Evolutionary conservation across 2,888 invertebrate species (phyloP).

Genomic region (Stegophylla sp.): DNA sequence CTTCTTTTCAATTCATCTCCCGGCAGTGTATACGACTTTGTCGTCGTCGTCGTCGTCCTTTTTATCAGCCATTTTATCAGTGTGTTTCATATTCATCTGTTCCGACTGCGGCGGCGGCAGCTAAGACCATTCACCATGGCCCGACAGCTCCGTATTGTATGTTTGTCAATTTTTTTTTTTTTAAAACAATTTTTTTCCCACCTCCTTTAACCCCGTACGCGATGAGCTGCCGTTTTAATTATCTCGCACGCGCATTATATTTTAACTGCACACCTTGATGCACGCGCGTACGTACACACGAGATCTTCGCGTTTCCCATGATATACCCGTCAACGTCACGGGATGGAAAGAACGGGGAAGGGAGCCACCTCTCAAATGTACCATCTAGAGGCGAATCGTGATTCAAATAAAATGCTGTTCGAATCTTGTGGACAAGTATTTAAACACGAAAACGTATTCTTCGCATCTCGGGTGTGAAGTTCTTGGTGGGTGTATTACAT

Average conservation of each 20-base stretch:
- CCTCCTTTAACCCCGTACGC: neutral
- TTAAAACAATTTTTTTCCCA: constrained; percentile 2
- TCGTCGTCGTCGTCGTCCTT: constrained; percentile 23
- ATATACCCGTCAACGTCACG: neutral
- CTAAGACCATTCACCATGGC: constrained; percentile 49
- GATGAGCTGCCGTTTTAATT: constrained; percentile 51
- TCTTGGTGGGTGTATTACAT: too few relatives aligned
- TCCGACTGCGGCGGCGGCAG: too few relatives aligned
- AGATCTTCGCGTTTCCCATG: constrained; percentile 21
- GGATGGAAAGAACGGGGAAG: too few relatives aligned
- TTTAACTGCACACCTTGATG: too few relatives aligned
- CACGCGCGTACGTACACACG: neutral
- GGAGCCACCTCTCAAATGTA: too few relatives aligned
- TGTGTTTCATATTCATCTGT: constrained; percentile 49
- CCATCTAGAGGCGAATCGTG: too few relatives aligned
- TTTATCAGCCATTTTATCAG: constrained; percentile 46
- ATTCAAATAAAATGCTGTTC: too few relatives aligned
- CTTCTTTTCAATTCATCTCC: constrained; percentile 53
- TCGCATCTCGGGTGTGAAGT: too few relatives aligned
- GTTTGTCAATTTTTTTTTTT: constrained; percentile 52
- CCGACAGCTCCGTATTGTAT: constrained; percentile 51
- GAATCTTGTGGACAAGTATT: too few relatives aligned
- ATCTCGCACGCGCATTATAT: constrained; percentile 19
- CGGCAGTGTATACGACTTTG: constrained; percentile 26
- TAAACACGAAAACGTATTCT: too few relatives aligned